Evolutionary conservation across 2,888 invertebrate genomes (phyloP).

Genomic region (Caenorhabditis sulstoni): DNA sequence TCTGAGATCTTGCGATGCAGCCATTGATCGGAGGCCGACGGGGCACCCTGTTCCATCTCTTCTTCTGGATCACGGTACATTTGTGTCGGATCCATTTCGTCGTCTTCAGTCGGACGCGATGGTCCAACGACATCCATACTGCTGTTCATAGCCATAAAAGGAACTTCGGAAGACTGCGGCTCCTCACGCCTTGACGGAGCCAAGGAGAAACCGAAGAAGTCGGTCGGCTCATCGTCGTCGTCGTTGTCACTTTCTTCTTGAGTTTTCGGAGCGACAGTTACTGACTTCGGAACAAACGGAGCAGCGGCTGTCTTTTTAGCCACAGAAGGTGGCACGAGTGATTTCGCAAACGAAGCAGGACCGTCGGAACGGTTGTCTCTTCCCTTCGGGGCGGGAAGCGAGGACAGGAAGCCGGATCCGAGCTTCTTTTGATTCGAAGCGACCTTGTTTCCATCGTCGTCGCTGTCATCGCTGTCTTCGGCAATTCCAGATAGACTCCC

Average conservation of each 20-base stretch:
- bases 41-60: constrained; percentile 10
- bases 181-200: constrained; percentile 13
- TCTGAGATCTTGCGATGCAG: constrained; percentile 39
- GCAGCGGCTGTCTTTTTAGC: constrained; percentile 15
- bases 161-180: constrained; percentile 25
- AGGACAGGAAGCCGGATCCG: constrained; percentile 23
- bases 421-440: constrained; percentile 32
- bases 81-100: constrained; percentile 60
- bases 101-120: constrained; percentile 56
- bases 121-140: constrained; percentile 65
- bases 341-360: constrained; percentile 6
- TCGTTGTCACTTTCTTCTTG: constrained; percentile 55
- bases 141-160: constrained; percentile 53
- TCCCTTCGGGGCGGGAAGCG: constrained; percentile 54
- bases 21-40: constrained; percentile 26
- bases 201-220: constrained; percentile 69
- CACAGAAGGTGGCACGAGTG: constrained; percentile 34
- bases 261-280: constrained; percentile 18
- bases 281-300: not conserved
- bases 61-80: constrained; percentile 58
- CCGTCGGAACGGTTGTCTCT: constrained; percentile 40
- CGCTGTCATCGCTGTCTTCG: constrained; percentile 51
- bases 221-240: constrained; percentile 44
- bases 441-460: constrained; percentile 13
- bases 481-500: constrained; percentile 49